Evolutionary conservation across 2,113 vertebrate species (phyloP).

Genomic region (Elephantulus edwardii): DNA sequence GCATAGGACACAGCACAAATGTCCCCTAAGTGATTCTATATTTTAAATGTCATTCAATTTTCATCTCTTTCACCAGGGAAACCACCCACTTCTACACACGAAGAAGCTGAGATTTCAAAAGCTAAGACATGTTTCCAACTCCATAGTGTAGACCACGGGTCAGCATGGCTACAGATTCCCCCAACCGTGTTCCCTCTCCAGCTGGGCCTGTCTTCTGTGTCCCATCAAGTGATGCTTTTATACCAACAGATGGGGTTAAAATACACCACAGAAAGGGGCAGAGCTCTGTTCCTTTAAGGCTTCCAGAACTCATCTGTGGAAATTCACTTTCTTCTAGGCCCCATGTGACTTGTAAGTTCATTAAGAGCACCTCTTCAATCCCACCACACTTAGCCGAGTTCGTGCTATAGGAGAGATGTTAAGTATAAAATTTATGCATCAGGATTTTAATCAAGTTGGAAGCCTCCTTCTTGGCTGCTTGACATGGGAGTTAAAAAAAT

Average conservation of each 20-base stretch:
- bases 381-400: slow-evolving; percentile 60
- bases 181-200: background rate
- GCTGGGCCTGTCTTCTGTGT: background rate
- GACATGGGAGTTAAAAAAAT: slow-evolving; percentile 79
- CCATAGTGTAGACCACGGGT: background rate
- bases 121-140: background rate
- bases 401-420: slow-evolving; percentile 64
- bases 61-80: background rate
- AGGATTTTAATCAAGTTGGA: slow-evolving; percentile 81
- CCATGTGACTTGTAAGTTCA: slow-evolving; percentile 71
- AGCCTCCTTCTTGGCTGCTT: slow-evolving; percentile 58
- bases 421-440: slow-evolving; percentile 75
- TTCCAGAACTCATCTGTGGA: slow-evolving; percentile 49
- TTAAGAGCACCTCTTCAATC: slow-evolving; percentile 56
- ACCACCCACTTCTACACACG: background rate
- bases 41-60: background rate
- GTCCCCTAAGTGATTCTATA: accelerated
- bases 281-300: slow-evolving; percentile 64
- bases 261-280: background rate
- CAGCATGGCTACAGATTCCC: background rate
- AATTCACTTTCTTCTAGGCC: slow-evolving; percentile 58
- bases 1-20: background rate
- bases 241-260: background rate
- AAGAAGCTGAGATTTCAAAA: background rate
- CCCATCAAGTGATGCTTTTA: background rate